These are phyloP conservation scores for Chiridota heheva DNA, from an alignment of 35 echinoderm and acorn worm genomes.

Conservation along the genomic window DNA sequence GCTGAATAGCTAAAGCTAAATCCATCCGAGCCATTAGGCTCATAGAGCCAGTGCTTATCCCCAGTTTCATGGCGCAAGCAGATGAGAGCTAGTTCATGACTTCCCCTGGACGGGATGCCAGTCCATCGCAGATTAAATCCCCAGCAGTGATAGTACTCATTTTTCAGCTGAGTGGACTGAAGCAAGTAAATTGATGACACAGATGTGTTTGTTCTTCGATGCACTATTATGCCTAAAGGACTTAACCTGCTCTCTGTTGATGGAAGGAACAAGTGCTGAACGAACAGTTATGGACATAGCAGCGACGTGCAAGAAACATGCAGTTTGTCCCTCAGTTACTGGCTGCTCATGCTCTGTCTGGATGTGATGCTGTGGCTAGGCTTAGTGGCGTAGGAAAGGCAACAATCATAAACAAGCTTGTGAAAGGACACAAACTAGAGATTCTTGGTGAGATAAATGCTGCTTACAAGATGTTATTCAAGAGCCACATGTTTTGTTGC, in stretches of 20 bases:
- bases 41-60: too few relatives aligned
- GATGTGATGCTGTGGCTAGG: slow-evolving; percentile 51
- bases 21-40: too few relatives aligned
- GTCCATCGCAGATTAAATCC: too few relatives aligned
- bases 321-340: slow-evolving; percentile 13
- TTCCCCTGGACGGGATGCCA: too few relatives aligned
- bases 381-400: slow-evolving; percentile 46
- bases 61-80: too few relatives aligned
- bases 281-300: slow-evolving; percentile 35
- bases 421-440: background rate
- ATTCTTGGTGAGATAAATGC: background rate
- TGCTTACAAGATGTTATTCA: background rate
- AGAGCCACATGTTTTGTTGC: slow-evolving; percentile 24
- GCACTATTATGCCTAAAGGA: slow-evolving; percentile 44
- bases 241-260: slow-evolving; percentile 16
- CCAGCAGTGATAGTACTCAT: too few relatives aligned
- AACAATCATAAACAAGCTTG: too few relatives aligned
- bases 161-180: too few relatives aligned
- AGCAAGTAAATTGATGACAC: too few relatives aligned
- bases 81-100: too few relatives aligned
- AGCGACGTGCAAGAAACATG: background rate
- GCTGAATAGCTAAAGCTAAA: too few relatives aligned
- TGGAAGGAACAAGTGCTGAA: slow-evolving; percentile 43
- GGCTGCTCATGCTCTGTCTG: slow-evolving; percentile 37
- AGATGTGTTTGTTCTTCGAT: slow-evolving; percentile 39